Percentiles rank a stretch among this genome's conserved stretches.
Conservation (phyloP, 2,888 invertebrate genomes). For the Stegana nigrithorax region DNA sequence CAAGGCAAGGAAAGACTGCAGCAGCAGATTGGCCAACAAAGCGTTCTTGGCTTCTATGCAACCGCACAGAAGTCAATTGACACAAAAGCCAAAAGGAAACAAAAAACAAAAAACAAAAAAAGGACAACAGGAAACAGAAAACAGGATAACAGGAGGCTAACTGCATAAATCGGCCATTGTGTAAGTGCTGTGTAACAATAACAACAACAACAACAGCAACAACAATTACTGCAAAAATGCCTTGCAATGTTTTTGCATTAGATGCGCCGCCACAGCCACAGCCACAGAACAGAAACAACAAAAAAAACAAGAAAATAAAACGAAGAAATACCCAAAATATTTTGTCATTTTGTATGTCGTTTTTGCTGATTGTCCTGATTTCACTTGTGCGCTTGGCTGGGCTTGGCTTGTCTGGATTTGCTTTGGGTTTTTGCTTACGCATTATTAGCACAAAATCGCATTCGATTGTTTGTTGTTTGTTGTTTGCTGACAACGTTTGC, state of each 20-base stretch:
- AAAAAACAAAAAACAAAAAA: too few species aligned
- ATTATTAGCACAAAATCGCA: constrained; percentile 4
- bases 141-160: constrained; percentile 20
- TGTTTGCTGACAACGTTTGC: background rate
- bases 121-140: too few species aligned
- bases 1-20: background rate
- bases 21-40: constrained; percentile 5
- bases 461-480: background rate
- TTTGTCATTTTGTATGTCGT: constrained; percentile 31
- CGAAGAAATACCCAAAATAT: constrained; percentile 29
- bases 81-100: constrained; percentile 27
- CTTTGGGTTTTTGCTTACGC: background rate
- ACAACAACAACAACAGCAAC: background rate
- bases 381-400: too few species aligned
- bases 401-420: too few species aligned
- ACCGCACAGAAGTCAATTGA: constrained; percentile 58
- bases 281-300: background rate
- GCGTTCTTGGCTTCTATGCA: constrained; percentile 32
- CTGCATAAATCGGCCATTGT: constrained; percentile 21
- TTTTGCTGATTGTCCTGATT: background rate
- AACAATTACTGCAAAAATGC: too few species aligned
- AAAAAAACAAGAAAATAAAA: background rate
- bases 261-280: constrained; percentile 9
- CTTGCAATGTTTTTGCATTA: constrained; percentile 6
- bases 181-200: constrained; percentile 6